Percentiles rank a stretch among this genome's conserved stretches.
These are phyloP conservation scores for Orestias chungarensis DNA, from an alignment of 2,797 vertebrate species.

Conservation along the genomic window DNA sequence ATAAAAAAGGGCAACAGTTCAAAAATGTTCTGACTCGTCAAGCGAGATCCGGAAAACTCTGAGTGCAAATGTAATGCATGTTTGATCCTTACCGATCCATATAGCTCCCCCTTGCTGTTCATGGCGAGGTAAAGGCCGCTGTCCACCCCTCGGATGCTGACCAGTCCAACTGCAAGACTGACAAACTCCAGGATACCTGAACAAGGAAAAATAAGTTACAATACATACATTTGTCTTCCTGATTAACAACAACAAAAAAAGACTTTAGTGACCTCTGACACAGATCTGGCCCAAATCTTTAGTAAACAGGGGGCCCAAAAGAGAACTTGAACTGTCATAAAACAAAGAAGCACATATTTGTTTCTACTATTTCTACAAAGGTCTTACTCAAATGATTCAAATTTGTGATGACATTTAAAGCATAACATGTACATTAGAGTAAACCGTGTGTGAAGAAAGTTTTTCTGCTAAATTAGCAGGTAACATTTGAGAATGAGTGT, in stretches of 20 bases:
- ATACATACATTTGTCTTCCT: background rate
- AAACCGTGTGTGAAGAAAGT: background rate
- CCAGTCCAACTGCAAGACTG: slow-evolving; percentile 97
- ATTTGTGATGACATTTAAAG: background rate
- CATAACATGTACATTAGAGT: background rate
- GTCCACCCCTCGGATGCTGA: slow-evolving; percentile 98
- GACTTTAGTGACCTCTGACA: background rate
- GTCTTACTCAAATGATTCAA: too few species aligned
- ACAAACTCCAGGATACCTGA: slow-evolving; percentile 99
- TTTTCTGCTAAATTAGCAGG: too few species aligned
- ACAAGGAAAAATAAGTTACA: background rate
- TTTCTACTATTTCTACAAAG: background rate
- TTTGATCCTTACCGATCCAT: slow-evolving; percentile 91
- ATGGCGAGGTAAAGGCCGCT: slow-evolving; percentile 97
- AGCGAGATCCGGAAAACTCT: background rate
- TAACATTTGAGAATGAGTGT: background rate
- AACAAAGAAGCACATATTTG: background rate
- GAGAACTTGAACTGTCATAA: background rate
- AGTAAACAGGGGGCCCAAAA: background rate
- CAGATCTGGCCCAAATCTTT: background rate
- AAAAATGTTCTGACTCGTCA: background rate
- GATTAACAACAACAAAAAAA: background rate
- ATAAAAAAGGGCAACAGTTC: background rate
- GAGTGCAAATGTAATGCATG: background rate
- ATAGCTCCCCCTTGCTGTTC: slow-evolving; percentile 94